Conservation (phyloP, 2,113 vertebrate genomes). For the Monopterus albus region DNA sequence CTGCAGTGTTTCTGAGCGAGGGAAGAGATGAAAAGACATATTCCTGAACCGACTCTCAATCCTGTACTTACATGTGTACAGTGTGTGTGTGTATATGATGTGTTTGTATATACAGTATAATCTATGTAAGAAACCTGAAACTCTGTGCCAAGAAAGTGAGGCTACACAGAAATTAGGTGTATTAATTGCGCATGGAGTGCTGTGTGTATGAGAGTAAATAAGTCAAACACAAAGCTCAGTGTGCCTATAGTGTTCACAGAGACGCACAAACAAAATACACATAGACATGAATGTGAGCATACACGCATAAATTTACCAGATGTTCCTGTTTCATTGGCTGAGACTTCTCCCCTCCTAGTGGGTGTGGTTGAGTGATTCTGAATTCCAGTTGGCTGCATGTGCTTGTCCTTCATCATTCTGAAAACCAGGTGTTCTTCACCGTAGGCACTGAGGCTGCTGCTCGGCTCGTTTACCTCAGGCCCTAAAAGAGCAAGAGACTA, state of each 20-base stretch:
- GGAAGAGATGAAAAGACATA: constrained; percentile 32
- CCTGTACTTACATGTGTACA: constrained; percentile 3
- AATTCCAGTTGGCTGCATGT: constrained; percentile 39
- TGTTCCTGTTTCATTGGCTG: constrained; percentile 38
- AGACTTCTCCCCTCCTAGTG: constrained; percentile 20
- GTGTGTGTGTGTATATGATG: neutral
- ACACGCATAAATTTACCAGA: constrained; percentile 47
- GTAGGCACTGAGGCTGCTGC: constrained; percentile 36
- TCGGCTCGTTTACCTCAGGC: constrained; percentile 32
- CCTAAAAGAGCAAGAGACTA: constrained; percentile 27
- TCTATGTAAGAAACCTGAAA: constrained; percentile 59
- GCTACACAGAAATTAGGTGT: constrained; percentile 26
- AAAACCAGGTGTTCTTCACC: constrained; percentile 43
- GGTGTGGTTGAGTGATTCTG: constrained; percentile 43
- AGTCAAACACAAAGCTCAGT: neutral
- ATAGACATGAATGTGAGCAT: neutral
- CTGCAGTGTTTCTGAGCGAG: constrained; percentile 35
- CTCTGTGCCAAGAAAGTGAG: constrained; percentile 37
- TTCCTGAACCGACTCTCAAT: constrained; percentile 41
- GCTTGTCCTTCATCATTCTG: constrained; percentile 37
- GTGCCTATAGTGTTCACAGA: too few relatives aligned
- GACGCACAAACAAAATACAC: constrained; percentile 3
- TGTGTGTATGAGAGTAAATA: constrained; percentile 16
- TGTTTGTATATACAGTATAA: constrained; percentile 50
- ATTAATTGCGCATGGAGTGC: constrained; percentile 53